These are phyloP conservation scores for Parasteatoda tepidariorum DNA, from an alignment of 1,140 invertebrate species.

Conservation along the genomic window DNA sequence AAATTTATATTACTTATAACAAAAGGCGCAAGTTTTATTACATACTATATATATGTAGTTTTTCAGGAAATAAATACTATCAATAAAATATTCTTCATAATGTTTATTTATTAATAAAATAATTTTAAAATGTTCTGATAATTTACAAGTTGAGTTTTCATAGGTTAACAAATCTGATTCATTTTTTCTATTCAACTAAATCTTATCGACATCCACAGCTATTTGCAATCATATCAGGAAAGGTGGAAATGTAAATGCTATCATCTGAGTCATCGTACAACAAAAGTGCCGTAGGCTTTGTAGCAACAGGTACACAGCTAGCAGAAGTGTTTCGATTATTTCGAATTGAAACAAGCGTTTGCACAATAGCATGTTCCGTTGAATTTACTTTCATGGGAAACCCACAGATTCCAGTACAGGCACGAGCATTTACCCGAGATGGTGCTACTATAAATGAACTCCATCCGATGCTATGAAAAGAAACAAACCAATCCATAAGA, in stretches of 20 bases:
- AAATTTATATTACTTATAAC: too few species aligned
- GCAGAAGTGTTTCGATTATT: neutral
- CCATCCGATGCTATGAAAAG: neutral
- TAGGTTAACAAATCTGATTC: too few species aligned
- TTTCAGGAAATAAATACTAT: too few species aligned
- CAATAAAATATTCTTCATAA: too few species aligned
- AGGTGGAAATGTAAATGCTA: neutral
- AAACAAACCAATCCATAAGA: neutral
- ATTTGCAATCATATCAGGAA: neutral
- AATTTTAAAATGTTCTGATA: too few species aligned
- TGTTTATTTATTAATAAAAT: too few species aligned
- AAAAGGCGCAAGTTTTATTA: too few species aligned
- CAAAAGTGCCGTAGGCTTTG: neutral
- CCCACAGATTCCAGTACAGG: neutral
- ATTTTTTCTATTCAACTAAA: too few species aligned
- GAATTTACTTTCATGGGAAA: too few species aligned
- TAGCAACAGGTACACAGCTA: neutral
- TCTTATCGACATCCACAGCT: neutral
- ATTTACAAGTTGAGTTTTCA: too few species aligned
- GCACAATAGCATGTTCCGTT: too few species aligned
- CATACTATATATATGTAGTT: too few species aligned
- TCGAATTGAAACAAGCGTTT: neutral
- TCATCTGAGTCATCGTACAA: neutral
- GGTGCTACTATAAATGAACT: neutral
- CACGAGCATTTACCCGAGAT: neutral